These are phyloP conservation scores for Marcusenius ussheri DNA, from an alignment of 2,113 vertebrate species.

Conservation along the genomic window DNA sequence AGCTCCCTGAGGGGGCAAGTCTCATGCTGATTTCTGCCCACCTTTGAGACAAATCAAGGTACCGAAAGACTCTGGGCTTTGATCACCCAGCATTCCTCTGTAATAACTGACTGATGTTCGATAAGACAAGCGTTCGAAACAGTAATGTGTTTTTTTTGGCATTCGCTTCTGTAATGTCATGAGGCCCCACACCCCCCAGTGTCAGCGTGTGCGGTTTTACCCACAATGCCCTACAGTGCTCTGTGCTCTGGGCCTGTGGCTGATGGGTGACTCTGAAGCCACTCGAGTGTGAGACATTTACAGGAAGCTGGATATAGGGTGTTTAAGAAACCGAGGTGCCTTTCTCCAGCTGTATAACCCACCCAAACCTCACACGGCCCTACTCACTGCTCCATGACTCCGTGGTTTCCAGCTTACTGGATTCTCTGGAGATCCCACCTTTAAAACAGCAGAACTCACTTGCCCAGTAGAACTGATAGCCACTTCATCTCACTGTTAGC, in stretches of 20 bases:
- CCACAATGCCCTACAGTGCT: neutral
- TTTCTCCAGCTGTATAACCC: neutral
- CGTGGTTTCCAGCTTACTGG: conserved; percentile 22
- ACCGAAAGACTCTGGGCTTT: neutral
- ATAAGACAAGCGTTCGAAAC: neutral
- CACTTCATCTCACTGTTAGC: neutral
- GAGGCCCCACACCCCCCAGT: neutral
- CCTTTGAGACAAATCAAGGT: neutral
- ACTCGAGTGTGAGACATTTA: conserved; percentile 19
- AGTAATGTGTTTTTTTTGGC: neutral
- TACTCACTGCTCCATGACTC: conserved; percentile 24
- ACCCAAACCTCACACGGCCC: conserved; percentile 24
- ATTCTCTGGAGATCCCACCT: conserved; percentile 22
- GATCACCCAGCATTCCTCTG: neutral
- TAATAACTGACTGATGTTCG: conserved; percentile 7
- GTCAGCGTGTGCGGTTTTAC: neutral
- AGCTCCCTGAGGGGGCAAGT: neutral
- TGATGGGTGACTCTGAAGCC: conserved; percentile 16
- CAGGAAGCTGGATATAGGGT: conserved; percentile 21
- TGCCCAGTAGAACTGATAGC: neutral
- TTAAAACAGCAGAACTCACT: neutral
- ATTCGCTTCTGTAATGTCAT: neutral
- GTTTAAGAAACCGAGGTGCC: conserved; percentile 7
- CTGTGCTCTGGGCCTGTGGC: conserved; percentile 14
- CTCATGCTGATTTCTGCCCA: neutral